phyloP scores from a whole-genome alignment of 2,113 vertebrate genomes.

The Notechis scutatus region DNA sequence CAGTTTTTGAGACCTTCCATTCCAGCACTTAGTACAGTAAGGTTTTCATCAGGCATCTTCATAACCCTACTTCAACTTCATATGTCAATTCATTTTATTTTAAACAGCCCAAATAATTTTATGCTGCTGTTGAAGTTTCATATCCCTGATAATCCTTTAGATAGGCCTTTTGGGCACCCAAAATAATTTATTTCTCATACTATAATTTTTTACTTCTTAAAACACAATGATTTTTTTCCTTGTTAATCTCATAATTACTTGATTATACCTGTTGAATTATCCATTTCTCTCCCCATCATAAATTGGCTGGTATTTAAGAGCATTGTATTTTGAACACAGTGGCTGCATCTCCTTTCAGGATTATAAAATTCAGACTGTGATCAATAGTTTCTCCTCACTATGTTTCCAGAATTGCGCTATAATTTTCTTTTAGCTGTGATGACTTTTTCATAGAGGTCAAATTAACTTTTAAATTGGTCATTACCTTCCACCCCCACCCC shows the following conservation, averaged over 20 bases:
- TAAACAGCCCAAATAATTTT: background rate
- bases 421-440: background rate
- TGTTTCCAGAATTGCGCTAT: background rate
- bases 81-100: background rate
- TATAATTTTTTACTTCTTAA: background rate
- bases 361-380: constrained; percentile 19
- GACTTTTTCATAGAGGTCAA: constrained; percentile 35
- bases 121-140: accelerated
- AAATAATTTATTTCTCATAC: constrained; percentile 6
- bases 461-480: constrained; percentile 28
- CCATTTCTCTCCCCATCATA: background rate
- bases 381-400: constrained; percentile 11
- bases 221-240: background rate
- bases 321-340: background rate
- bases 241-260: constrained; percentile 1
- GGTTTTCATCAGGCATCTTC: background rate
- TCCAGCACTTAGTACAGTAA: background rate
- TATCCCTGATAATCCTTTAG: background rate
- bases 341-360: background rate
- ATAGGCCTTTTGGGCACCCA: background rate
- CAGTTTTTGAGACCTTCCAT: background rate
- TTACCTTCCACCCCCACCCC: background rate
- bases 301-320: background rate
- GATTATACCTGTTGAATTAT: constrained; percentile 12
- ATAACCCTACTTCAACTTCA: background rate